Evolutionary conservation across 2,888 invertebrate genomes (phyloP).

Genomic region (Opisthograptis luteolata): DNA sequence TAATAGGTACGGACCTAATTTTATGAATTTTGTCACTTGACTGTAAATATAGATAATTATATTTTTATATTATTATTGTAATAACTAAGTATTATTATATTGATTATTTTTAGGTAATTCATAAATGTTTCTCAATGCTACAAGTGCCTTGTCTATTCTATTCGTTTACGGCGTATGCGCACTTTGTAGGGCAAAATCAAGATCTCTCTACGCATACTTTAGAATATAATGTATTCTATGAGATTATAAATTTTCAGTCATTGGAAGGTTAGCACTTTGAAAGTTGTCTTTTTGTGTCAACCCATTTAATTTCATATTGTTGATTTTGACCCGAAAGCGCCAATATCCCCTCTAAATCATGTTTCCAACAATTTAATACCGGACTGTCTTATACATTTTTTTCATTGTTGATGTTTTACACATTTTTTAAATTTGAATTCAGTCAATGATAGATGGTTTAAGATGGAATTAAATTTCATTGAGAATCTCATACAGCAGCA

Average conservation of each 20-base stretch:
- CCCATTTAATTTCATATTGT: background rate
- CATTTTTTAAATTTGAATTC: conserved; percentile 1
- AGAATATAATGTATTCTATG: too few relatives aligned
- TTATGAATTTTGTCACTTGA: conserved; percentile 65
- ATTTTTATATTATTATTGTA: conserved; percentile 78
- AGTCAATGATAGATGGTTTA: conserved; percentile 24
- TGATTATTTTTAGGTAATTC: conserved; percentile 56
- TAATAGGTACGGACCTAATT: conserved; percentile 53
- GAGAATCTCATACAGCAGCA: conserved; percentile 56
- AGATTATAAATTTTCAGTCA: background rate
- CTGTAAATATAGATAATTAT: conserved; percentile 80
- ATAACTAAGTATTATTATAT: conserved; percentile 67
- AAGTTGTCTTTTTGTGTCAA: background rate
- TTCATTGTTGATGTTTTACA: conserved; percentile 37
- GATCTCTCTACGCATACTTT: background rate
- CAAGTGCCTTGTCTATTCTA: conserved; percentile 49
- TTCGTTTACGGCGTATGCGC: background rate
- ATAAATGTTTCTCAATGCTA: conserved; percentile 70
- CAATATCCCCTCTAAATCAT: background rate
- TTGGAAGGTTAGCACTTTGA: background rate
- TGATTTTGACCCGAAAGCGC: conserved; percentile 16
- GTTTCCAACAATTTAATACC: too few relatives aligned
- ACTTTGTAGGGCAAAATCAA: conserved; percentile 1
- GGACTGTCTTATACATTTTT: too few relatives aligned
- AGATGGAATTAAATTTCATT: conserved; percentile 43